Conservation (phyloP, 1,140 invertebrate species). For the Musca vetustissima region DNA sequence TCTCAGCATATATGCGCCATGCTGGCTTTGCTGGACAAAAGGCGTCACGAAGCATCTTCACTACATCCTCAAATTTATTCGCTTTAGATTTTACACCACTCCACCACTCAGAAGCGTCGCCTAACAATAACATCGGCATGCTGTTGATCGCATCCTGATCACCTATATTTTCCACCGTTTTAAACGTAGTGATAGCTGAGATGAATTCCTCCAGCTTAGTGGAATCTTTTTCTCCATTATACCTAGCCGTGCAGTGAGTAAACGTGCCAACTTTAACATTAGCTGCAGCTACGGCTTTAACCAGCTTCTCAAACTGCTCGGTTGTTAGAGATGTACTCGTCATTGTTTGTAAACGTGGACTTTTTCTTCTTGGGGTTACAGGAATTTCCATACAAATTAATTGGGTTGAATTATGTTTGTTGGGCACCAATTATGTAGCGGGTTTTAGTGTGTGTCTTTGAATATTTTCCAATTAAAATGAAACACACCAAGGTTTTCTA, state of each 20-base stretch:
- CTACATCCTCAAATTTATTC: constrained; percentile 27
- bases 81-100: constrained; percentile 5
- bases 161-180: constrained; percentile 32
- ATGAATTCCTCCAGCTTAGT: constrained; percentile 34
- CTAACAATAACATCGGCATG: constrained; percentile 34
- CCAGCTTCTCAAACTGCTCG: constrained; percentile 5
- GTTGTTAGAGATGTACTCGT: background rate
- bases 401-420: too few species aligned
- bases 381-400: too few species aligned
- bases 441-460: too few species aligned
- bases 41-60: constrained; percentile 3
- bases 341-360: background rate
- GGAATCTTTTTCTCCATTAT: constrained; percentile 22
- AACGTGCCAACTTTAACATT: constrained; percentile 26
- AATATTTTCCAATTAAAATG: too few species aligned
- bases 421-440: too few species aligned
- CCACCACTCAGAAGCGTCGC: constrained; percentile 15
- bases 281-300: background rate
- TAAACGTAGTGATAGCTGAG: constrained; percentile 28
- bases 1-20: constrained; percentile 27
- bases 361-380: constrained; percentile 1
- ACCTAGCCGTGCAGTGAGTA: constrained; percentile 27
- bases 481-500: too few species aligned
- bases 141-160: constrained; percentile 35
- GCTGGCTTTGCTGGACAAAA: constrained; percentile 26